Evolutionary conservation across 2,113 vertebrate species (phyloP).

Genomic region (Cyprinodon tularosa): DNA sequence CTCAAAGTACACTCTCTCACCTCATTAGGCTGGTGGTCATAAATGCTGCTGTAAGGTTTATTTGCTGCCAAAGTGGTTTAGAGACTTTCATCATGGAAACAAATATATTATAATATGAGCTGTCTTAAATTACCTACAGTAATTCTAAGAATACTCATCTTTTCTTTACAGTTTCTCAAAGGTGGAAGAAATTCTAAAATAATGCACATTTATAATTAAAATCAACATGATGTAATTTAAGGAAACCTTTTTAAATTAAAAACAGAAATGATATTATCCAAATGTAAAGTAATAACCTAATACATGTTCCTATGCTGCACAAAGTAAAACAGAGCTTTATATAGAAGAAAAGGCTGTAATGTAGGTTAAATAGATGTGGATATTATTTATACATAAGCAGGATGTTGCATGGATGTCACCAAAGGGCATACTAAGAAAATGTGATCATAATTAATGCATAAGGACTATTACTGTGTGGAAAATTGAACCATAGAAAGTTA

Average conservation of each 20-base stretch:
- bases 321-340: conserved; percentile 39
- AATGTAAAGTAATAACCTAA: conserved; percentile 6
- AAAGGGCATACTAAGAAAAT: conserved; percentile 58
- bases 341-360: conserved; percentile 19
- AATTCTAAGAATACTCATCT: neutral
- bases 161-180: neutral
- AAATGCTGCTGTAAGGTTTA: conserved; percentile 31
- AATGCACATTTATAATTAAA: conserved; percentile 20
- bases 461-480: conserved; percentile 56
- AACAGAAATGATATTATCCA: neutral
- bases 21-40: conserved; percentile 42
- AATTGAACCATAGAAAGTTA: conserved; percentile 20
- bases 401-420: conserved; percentile 55
- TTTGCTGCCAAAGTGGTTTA: neutral
- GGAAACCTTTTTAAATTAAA: conserved; percentile 30
- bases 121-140: conserved; percentile 8
- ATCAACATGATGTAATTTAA: conserved; percentile 1
- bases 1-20: conserved; percentile 36
- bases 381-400: conserved; percentile 69
- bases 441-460: conserved; percentile 71
- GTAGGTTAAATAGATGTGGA: conserved; percentile 52
- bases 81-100: conserved; percentile 5
- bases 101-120: neutral
- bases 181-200: conserved; percentile 41
- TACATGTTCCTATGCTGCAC: conserved; percentile 7